These are phyloP conservation scores for Stigmatopora nigra DNA, from an alignment of 2,113 vertebrate genomes.

Conservation along the genomic window DNA sequence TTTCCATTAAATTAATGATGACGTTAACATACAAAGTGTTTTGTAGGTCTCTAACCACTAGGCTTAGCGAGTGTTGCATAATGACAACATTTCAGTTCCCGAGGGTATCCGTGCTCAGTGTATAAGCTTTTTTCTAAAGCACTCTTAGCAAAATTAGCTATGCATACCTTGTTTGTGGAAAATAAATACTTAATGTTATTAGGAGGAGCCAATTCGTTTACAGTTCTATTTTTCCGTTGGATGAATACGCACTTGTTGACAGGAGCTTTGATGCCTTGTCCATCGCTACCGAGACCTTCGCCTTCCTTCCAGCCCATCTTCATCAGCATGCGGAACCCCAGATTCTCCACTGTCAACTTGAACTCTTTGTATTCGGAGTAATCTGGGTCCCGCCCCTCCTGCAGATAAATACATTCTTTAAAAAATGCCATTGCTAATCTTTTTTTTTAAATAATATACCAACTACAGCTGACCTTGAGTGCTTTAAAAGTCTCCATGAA, in stretches of 20 bases:
- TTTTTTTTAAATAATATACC: neutral
- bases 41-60: too few species aligned
- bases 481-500: constrained; percentile 99
- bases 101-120: too few species aligned
- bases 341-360: constrained; percentile 95
- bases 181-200: too few species aligned
- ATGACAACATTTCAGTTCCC: too few species aligned
- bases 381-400: constrained; percentile 95
- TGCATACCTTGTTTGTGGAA: too few species aligned
- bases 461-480: constrained; percentile 75
- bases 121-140: too few species aligned
- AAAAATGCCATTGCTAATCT: too few species aligned
- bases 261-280: constrained; percentile 90
- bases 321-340: constrained; percentile 97
- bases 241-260: constrained; percentile 80
- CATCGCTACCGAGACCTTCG: constrained; percentile 85
- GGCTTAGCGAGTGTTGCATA: too few species aligned
- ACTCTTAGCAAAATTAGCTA: too few species aligned
- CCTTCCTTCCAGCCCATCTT: constrained; percentile 99
- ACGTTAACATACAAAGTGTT: too few species aligned
- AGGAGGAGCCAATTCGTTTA: too few species aligned
- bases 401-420: constrained; percentile 16
- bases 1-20: too few species aligned
- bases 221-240: neutral
- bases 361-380: constrained; percentile 98